phyloP scores from a whole-genome alignment of 1,140 invertebrate species.

The Drosophila sechellia region DNA sequence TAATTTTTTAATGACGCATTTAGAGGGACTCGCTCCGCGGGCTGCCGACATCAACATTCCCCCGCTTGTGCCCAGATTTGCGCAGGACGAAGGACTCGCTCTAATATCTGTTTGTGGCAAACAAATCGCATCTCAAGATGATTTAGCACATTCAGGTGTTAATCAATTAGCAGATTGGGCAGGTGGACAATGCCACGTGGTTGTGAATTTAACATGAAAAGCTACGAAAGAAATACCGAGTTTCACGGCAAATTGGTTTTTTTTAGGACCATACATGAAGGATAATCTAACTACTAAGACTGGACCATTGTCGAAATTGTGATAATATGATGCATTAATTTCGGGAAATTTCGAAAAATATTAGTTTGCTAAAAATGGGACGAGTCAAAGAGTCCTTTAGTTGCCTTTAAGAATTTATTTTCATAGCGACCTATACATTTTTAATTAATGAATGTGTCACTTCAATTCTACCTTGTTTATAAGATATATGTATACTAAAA shows the following conservation, averaged over 20 bases:
- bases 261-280: too few species aligned
- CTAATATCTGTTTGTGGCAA: constrained; percentile 59
- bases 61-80: constrained; percentile 20
- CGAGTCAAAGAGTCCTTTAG: too few species aligned
- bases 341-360: too few species aligned
- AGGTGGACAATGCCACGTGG: neutral
- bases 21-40: constrained; percentile 20
- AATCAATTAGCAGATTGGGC: constrained; percentile 49
- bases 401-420: too few species aligned
- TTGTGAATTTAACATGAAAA: neutral
- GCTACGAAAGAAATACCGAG: neutral
- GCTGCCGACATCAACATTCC: constrained; percentile 1
- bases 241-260: neutral
- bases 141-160: constrained; percentile 63
- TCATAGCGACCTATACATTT: too few species aligned
- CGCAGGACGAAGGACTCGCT: neutral
- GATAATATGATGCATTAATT: too few species aligned
- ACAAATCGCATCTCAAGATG: constrained; percentile 29
- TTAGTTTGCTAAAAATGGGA: too few species aligned
- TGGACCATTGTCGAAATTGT: too few species aligned
- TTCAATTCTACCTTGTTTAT: too few species aligned
- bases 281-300: too few species aligned
- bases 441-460: too few species aligned
- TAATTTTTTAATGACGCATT: constrained; percentile 79
- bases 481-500: too few species aligned